Evolutionary conservation across 2,113 vertebrate species (phyloP).

Genomic region (Thermophis baileyi): DNA sequence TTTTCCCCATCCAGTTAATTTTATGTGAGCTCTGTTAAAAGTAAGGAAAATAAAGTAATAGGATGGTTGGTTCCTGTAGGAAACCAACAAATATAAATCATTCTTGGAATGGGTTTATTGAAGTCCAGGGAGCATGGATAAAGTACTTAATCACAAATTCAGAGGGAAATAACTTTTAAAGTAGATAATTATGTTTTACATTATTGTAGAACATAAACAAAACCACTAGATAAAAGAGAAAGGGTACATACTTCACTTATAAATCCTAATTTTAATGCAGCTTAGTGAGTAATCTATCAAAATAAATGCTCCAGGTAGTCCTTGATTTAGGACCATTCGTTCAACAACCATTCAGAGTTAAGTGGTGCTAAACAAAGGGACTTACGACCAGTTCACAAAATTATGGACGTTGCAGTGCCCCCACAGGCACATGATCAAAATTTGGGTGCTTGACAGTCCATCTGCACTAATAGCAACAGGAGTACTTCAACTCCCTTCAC

Average conservation of each 20-base stretch:
- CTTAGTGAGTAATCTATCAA: not conserved
- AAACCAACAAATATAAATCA: slow-evolving; percentile 79
- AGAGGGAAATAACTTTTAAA: slow-evolving; percentile 69
- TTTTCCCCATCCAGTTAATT: slow-evolving; percentile 72
- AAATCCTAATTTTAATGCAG: not conserved
- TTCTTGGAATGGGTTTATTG: slow-evolving; percentile 73
- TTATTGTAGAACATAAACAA: slow-evolving; percentile 61
- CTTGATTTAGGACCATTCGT: not conserved
- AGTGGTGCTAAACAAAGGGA: no score
- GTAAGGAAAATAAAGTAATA: slow-evolving; percentile 81
- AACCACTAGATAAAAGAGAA: slow-evolving; percentile 56
- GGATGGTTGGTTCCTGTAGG: slow-evolving; percentile 80
- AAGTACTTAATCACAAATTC: slow-evolving; percentile 74
- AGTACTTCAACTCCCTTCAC: no score
- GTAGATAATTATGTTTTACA: not conserved
- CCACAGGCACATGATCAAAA: no score
- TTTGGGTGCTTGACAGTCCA: no score
- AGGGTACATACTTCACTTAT: slow-evolving; percentile 58
- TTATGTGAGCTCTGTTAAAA: slow-evolving; percentile 71
- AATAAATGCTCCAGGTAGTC: not conserved
- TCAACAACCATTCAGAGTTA: no score
- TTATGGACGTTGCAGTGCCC: no score
- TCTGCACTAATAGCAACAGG: no score
- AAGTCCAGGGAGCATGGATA: slow-evolving; percentile 76
- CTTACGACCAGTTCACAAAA: no score